Conservation (phyloP, 2,113 vertebrate genomes). For the Pyrgilauda ruficollis region DNA sequence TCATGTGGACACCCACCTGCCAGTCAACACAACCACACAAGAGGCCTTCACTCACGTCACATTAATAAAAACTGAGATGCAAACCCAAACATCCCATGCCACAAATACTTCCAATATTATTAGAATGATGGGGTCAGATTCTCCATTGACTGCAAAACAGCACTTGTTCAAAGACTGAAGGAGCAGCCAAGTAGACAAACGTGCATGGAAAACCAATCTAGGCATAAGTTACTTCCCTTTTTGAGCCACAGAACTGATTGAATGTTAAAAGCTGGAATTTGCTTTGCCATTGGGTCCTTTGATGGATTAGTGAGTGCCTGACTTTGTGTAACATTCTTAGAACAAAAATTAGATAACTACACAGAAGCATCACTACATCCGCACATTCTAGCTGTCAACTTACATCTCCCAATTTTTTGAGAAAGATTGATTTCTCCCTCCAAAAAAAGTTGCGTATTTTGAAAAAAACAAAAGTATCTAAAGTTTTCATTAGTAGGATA, state of each 20-base stretch:
- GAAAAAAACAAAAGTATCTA: background rate
- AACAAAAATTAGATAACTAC: constrained; percentile 18
- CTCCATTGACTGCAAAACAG: background rate
- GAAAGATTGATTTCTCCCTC: background rate
- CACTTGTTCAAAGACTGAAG: constrained; percentile 26
- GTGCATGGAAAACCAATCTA: constrained; percentile 45
- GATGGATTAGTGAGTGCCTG: background rate
- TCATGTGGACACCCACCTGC: background rate
- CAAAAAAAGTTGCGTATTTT: background rate
- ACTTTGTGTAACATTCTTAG: background rate
- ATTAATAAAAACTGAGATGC: background rate
- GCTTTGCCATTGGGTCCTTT: constrained; percentile 39
- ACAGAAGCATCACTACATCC: background rate
- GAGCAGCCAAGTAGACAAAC: constrained; percentile 13
- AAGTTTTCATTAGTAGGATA: background rate
- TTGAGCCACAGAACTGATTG: background rate
- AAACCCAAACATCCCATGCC: background rate
- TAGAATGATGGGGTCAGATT: background rate
- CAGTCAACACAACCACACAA: background rate
- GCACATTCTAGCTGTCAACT: background rate
- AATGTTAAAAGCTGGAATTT: constrained; percentile 53
- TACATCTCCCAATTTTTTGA: background rate
- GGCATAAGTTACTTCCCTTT: background rate
- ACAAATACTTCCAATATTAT: background rate
- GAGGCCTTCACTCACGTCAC: background rate